Evolutionary conservation across 2,113 vertebrate species (phyloP).

Genomic region (Hydrochoerus hydrochaeris): DNA sequence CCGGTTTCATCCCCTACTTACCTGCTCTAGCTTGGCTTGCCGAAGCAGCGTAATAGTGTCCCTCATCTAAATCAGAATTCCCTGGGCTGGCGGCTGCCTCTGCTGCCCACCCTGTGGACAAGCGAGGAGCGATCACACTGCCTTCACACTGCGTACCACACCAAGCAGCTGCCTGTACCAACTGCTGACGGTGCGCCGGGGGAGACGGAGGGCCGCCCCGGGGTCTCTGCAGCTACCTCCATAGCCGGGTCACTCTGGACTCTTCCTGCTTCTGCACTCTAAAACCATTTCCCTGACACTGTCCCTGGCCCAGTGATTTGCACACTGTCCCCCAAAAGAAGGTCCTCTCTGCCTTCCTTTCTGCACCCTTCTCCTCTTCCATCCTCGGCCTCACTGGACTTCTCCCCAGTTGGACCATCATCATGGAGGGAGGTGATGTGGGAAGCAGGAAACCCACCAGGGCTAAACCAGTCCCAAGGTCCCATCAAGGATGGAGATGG

Average conservation of each 20-base stretch:
- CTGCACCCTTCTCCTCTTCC: not conserved
- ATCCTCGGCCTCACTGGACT: not conserved
- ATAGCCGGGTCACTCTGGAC: not conserved
- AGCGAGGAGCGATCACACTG: not conserved
- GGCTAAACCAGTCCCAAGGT: not conserved
- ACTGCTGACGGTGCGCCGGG: accelerated
- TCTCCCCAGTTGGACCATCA: no score
- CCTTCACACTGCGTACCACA: not conserved
- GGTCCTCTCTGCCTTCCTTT: not conserved
- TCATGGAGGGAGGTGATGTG: not conserved
- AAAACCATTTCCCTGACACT: not conserved
- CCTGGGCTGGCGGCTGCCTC: not conserved
- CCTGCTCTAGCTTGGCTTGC: not conserved
- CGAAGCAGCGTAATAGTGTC: not conserved
- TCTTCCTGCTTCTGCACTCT: no score
- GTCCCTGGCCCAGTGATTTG: not conserved
- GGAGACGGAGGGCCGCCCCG: not conserved
- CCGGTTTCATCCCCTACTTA: not conserved
- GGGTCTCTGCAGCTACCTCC: not conserved
- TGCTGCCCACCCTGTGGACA: not conserved
- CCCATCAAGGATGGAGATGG: not conserved
- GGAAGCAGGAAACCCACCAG: not conserved
- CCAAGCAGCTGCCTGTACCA: not conserved
- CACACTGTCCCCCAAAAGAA: not conserved
- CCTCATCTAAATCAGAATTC: not conserved